phyloP scores from a whole-genome alignment of 2,797 vertebrate genomes.

The Ciconia nigra region DNA sequence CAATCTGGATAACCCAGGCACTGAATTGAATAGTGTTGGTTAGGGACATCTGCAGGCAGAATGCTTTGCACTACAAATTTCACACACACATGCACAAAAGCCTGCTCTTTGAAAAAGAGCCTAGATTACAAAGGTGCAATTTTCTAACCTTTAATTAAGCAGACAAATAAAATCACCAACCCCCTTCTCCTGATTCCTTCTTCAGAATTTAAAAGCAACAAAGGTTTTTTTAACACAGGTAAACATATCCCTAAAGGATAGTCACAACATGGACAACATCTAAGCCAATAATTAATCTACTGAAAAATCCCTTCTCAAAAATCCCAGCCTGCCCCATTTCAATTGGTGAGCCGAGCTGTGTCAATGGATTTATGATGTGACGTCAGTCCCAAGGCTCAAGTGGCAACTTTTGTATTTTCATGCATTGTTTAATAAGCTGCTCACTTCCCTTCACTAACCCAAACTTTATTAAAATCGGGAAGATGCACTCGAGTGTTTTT shows the following conservation, averaged over 20 bases:
- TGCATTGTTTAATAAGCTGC: conserved; percentile 49
- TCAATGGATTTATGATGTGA: conserved; percentile 61
- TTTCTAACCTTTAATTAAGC: not conserved
- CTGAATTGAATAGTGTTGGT: not conserved
- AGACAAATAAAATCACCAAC: not conserved
- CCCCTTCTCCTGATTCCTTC: not conserved
- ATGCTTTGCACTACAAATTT: not conserved
- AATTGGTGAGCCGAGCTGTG: not conserved
- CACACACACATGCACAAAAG: not conserved
- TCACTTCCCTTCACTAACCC: conserved; percentile 41
- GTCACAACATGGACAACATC: conserved; percentile 22
- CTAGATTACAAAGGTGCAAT: not conserved
- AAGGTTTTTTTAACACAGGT: not conserved
- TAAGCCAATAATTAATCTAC: conserved; percentile 65
- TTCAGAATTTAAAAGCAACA: not conserved
- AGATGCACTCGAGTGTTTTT: conserved; percentile 54
- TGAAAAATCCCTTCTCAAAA: conserved; percentile 37
- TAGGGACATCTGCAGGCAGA: not conserved
- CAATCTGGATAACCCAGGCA: not conserved
- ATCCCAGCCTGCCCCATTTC: not conserved
- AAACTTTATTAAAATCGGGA: conserved; percentile 67
- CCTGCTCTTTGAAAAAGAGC: not conserved
- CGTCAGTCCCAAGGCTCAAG: not conserved
- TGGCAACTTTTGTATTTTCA: conserved; percentile 49
- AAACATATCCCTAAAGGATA: conserved; percentile 22